Percentiles rank a stretch among this genome's conserved stretches.
phyloP scores from a whole-genome alignment of 2,113 vertebrate genomes.

The Sarotherodon lohbergeri region DNA sequence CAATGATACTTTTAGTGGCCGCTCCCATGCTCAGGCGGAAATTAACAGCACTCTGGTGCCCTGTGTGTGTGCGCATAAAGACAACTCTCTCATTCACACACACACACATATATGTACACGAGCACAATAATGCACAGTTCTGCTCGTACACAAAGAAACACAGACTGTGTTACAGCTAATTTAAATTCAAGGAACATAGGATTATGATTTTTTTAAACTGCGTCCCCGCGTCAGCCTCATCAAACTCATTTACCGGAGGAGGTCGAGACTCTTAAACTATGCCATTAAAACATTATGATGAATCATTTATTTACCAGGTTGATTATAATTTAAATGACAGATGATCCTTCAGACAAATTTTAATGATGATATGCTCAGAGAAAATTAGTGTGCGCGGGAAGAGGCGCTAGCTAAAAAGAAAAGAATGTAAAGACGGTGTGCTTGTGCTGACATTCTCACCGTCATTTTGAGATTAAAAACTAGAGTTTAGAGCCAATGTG shows the following conservation, averaged over 20 bases:
- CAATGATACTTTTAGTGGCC: constrained; percentile 63
- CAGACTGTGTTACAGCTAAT: not conserved
- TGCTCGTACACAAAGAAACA: not conserved
- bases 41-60: constrained; percentile 62
- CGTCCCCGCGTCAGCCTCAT: not conserved
- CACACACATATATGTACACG: not conserved
- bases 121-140: not conserved
- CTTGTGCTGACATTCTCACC: not conserved
- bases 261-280: constrained; percentile 2
- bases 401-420: not conserved
- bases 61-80: not conserved
- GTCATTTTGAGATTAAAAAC: not conserved
- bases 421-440: not conserved
- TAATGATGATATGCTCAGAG: constrained; percentile 6
- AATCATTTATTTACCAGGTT: constrained; percentile 25
- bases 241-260: constrained; percentile 18
- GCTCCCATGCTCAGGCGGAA: constrained; percentile 51
- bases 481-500: not conserved
- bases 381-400: not conserved
- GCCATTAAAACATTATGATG: constrained; percentile 37
- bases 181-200: not conserved
- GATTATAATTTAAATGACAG: constrained; percentile 39
- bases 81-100: not conserved
- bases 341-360: constrained; percentile 2
- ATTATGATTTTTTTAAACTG: not conserved